A percentile compares a stretch with the other conserved stretches of the same genome.
These are phyloP conservation scores for Xestia rhomboidea DNA, from an alignment of 2,888 invertebrate species.

Conservation along the genomic window DNA sequence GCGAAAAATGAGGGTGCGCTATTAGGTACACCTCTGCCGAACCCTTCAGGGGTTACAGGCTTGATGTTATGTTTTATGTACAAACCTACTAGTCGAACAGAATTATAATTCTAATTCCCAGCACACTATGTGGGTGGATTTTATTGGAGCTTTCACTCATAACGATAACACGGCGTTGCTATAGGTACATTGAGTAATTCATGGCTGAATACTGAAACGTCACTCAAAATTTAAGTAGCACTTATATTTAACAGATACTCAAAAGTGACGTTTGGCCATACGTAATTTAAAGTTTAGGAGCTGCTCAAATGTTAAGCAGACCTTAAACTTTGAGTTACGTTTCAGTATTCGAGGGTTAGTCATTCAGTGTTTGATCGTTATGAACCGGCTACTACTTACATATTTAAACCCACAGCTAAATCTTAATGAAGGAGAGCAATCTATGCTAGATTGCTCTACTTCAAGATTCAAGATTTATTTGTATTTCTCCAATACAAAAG, in stretches of 20 bases:
- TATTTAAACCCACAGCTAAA: too few species aligned
- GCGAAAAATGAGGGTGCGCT: not conserved
- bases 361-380: not conserved
- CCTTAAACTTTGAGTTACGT: too few species aligned
- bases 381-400: slow-evolving; percentile 8
- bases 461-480: not conserved
- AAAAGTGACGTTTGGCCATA: too few species aligned
- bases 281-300: too few species aligned
- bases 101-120: slow-evolving; percentile 7
- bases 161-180: not conserved
- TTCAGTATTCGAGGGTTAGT: too few species aligned
- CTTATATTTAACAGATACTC: too few species aligned
- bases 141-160: slow-evolving; percentile 23
- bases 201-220: too few species aligned
- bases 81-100: not conserved
- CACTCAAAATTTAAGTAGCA: too few species aligned
- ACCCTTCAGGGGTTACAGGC: not conserved
- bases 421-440: too few species aligned
- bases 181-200: slow-evolving; percentile 11
- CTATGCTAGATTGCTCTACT: too few species aligned
- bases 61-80: not conserved
- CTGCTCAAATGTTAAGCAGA: too few species aligned
- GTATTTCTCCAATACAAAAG: not conserved
- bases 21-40: not conserved
- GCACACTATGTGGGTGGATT: slow-evolving; percentile 5